Conservation (phyloP, 2,797 vertebrate species). For the Mormyrus hasselquistii region DNA sequence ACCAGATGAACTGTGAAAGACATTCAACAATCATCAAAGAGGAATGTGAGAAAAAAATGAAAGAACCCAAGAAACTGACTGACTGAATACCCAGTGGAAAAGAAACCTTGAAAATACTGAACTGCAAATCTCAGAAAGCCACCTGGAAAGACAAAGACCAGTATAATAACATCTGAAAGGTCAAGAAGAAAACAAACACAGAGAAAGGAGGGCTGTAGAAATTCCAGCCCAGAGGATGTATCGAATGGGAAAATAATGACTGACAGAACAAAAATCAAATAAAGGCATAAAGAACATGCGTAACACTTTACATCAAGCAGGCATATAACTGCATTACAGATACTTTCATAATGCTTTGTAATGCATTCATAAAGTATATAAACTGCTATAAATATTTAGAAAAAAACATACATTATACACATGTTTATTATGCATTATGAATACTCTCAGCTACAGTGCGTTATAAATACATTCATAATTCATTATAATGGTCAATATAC, state of each 20-base stretch:
- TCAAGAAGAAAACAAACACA: neutral
- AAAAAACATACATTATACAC: neutral
- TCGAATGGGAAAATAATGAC: neutral
- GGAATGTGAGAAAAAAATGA: neutral
- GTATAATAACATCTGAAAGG: neutral
- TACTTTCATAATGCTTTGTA: neutral
- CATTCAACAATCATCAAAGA: neutral
- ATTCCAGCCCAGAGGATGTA: neutral
- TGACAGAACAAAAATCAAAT: neutral
- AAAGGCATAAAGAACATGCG: neutral
- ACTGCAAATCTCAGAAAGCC: neutral
- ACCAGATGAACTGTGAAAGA: neutral
- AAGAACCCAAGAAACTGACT: neutral
- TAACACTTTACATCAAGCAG: neutral
- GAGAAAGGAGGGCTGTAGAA: neutral
- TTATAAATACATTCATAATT: neutral
- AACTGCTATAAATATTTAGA: neutral
- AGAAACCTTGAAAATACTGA: neutral
- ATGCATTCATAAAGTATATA: neutral
- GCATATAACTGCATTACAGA: neutral
- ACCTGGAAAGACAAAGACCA: neutral
- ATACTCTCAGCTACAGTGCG: neutral
- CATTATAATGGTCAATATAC: neutral
- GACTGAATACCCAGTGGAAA: neutral
- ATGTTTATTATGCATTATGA: neutral